phyloP scores from a whole-genome alignment of 2,113 vertebrate species.

The Embiotoca jacksoni region DNA sequence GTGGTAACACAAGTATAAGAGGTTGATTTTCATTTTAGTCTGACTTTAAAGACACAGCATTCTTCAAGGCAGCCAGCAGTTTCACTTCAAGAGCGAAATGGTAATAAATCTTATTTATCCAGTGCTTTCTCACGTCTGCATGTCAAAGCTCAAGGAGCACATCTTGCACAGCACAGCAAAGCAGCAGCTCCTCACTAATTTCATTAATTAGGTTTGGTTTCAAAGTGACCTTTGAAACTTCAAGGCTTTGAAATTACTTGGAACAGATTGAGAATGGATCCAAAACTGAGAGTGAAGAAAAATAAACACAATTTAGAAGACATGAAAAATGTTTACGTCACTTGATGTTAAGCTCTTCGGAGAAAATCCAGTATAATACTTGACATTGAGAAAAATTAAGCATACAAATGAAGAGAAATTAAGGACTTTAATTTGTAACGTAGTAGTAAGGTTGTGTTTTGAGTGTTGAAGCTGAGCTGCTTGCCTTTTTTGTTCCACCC shows the following conservation, averaged over 20 bases:
- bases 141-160: conserved; percentile 69
- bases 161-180: conserved; percentile 57
- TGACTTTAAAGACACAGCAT: conserved; percentile 56
- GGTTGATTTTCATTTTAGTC: conserved; percentile 51
- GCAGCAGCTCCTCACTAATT: conserved; percentile 64
- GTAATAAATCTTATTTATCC: conserved; percentile 58
- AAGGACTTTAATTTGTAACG: neutral
- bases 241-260: conserved; percentile 66
- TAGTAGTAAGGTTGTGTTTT: conserved; percentile 2
- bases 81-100: conserved; percentile 48
- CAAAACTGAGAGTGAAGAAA: conserved; percentile 24
- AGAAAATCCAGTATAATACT: neutral
- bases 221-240: conserved; percentile 79
- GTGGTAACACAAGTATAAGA: conserved; percentile 18
- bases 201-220: conserved; percentile 72
- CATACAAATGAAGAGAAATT: neutral
- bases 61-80: conserved; percentile 38
- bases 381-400: neutral
- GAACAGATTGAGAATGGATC: conserved; percentile 64
- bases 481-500: conserved; percentile 27
- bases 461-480: conserved; percentile 4
- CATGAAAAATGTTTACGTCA: conserved; percentile 9
- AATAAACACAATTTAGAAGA: conserved; percentile 30
- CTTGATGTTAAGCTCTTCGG: conserved; percentile 4
- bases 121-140: conserved; percentile 51